Conservation (phyloP, 2,113 vertebrate species). For the Chaetura pelagica region DNA sequence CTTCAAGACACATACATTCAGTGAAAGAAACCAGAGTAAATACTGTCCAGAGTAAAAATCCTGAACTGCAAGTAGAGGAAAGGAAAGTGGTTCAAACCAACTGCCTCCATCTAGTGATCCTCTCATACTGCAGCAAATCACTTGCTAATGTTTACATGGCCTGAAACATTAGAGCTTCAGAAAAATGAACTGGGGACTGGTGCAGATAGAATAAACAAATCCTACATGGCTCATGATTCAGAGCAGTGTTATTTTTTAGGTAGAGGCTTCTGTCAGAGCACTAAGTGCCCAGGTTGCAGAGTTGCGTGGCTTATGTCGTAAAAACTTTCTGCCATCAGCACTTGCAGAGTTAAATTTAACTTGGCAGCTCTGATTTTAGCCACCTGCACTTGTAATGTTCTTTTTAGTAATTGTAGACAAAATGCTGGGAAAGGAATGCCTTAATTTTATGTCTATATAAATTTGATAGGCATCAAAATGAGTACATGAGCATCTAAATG, state of each 20-base stretch:
- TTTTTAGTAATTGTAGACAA: neutral
- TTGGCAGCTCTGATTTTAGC: constrained; percentile 24
- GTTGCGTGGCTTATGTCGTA: neutral
- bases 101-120: neutral
- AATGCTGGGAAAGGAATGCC: neutral
- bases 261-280: neutral
- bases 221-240: neutral
- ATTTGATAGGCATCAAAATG: neutral
- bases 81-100: neutral
- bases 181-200: neutral
- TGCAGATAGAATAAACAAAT: neutral
- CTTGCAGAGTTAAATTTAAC: neutral
- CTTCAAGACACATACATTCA: neutral
- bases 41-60: neutral
- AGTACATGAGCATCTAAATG: neutral
- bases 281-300: neutral
- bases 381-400: neutral
- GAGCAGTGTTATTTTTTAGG: neutral
- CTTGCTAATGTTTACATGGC: neutral
- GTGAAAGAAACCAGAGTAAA: neutral
- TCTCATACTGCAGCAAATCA: neutral
- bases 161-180: neutral
- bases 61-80: neutral
- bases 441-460: neutral
- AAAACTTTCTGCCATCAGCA: neutral